Percentiles rank a stretch among this genome's conserved stretches.
phyloP scores from a whole-genome alignment of 2,113 vertebrate genomes.

The Eulacestoma nigropectus region DNA sequence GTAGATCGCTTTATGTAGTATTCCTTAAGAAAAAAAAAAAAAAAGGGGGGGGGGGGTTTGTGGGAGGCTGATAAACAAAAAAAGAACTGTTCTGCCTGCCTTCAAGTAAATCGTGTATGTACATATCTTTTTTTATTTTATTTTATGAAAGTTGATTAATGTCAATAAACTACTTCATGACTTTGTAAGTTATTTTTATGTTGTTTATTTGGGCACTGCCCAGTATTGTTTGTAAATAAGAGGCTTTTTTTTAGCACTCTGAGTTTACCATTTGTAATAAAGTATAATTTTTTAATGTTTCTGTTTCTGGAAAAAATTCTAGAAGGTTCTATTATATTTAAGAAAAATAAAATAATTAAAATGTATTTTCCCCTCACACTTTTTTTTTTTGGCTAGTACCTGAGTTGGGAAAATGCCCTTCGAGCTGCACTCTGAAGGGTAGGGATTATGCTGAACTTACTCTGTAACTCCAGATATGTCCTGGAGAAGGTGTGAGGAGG shows the following conservation, averaged over 20 bases:
- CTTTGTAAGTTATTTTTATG: constrained; percentile 93
- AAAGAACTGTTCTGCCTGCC: constrained; percentile 85
- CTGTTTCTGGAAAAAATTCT: constrained; percentile 87
- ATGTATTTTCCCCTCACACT: constrained; percentile 61
- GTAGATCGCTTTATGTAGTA: constrained; percentile 85
- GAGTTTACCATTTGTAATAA: constrained; percentile 99
- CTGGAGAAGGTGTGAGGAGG: background rate
- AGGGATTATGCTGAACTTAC: background rate
- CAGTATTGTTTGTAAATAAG: constrained; percentile 98
- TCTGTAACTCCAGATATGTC: background rate
- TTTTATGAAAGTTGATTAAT: constrained; percentile 87
- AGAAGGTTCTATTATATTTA: constrained; percentile 91
- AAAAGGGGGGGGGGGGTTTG: constrained; percentile 71
- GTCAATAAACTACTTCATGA: constrained; percentile 92
- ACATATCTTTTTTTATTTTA: constrained; percentile 86
- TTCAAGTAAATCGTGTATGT: constrained; percentile 83
- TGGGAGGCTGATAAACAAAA: constrained; percentile 70
- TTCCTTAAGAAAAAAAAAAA: constrained; percentile 67
- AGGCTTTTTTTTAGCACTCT: constrained; percentile 87
- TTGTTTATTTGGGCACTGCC: constrained; percentile 94
- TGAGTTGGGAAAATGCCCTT: constrained; percentile 18
- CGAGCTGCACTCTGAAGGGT: background rate
- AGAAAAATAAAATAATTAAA: constrained; percentile 88
- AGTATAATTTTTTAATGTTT: constrained; percentile 92
- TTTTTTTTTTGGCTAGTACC: constrained; percentile 16